Evolutionary conservation across 2,888 invertebrate genomes (phyloP).

Genomic region (Torymus auratus): DNA sequence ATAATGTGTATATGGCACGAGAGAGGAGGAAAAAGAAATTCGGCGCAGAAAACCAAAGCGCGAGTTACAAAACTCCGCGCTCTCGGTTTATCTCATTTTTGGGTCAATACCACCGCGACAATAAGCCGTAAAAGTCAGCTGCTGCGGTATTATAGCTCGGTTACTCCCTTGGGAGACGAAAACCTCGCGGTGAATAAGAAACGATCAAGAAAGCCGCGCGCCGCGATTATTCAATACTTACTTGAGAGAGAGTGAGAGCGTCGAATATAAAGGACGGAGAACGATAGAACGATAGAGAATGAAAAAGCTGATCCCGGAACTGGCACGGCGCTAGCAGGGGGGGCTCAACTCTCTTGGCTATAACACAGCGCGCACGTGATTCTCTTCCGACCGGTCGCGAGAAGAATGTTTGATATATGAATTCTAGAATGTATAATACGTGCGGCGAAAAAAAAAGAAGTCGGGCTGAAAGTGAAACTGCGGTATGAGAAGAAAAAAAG

Average conservation of each 20-base stretch:
- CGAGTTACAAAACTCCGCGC: background rate
- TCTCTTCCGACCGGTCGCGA: background rate
- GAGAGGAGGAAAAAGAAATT: background rate
- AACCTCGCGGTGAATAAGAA: too few species aligned
- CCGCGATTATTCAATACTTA: background rate
- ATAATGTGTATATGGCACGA: too few species aligned
- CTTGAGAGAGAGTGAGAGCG: background rate
- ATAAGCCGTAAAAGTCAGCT: constrained; percentile 2
- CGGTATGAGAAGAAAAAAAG: too few species aligned
- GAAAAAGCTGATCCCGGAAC: constrained; percentile 44
- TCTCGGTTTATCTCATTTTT: background rate
- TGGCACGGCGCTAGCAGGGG: background rate
- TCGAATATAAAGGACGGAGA: background rate
- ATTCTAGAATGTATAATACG: too few species aligned
- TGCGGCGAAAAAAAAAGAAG: too few species aligned
- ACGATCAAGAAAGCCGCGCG: background rate
- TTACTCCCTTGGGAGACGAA: background rate
- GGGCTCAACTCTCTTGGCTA: constrained; percentile 2
- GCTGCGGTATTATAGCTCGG: too few species aligned
- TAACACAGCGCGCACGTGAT: background rate
- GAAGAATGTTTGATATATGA: too few species aligned
- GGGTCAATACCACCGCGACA: background rate
- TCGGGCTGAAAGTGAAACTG: too few species aligned
- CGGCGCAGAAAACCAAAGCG: background rate
- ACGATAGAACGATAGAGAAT: background rate